Conservation (phyloP, 2,888 invertebrate species). For the Drosophila rubida region DNA sequence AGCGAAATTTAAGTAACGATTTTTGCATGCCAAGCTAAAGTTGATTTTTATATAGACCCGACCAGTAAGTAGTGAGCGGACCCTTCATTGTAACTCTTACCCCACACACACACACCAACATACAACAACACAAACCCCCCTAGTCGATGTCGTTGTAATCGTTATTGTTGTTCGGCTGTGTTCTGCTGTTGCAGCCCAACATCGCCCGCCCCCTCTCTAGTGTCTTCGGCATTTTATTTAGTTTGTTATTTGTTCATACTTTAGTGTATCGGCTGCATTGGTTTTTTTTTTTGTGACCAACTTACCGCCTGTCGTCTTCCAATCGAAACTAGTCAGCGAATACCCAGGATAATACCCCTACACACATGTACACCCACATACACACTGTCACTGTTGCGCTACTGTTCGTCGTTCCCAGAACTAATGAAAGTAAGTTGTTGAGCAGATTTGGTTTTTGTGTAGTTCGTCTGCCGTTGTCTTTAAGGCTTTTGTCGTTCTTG, state of each 20-base stretch:
- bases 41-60: conserved; percentile 69
- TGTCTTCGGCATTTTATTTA: conserved; percentile 77
- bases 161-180: conserved; percentile 61
- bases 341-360: conserved; percentile 74
- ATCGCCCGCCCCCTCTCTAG: conserved; percentile 51
- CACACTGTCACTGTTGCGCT: too few species aligned
- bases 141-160: conserved; percentile 23
- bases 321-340: conserved; percentile 72
- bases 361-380: conserved; percentile 28
- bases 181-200: conserved; percentile 11
- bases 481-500: conserved; percentile 54
- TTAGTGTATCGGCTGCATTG: conserved; percentile 79
- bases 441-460: conserved; percentile 76
- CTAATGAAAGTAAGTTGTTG: conserved; percentile 72
- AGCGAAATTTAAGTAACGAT: conserved; percentile 78
- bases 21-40: conserved; percentile 75
- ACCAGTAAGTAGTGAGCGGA: conserved; percentile 7
- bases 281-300: conserved; percentile 80
- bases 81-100: neutral
- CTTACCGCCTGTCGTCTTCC: conserved; percentile 80
- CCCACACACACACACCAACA: too few species aligned
- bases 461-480: conserved; percentile 63
- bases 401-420: conserved; percentile 30
- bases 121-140: too few species aligned
- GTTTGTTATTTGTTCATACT: conserved; percentile 81